A percentile compares a stretch with the other conserved stretches of the same genome.
phyloP scores from a whole-genome alignment of 2,797 vertebrate genomes.

The Liasis olivaceus region DNA sequence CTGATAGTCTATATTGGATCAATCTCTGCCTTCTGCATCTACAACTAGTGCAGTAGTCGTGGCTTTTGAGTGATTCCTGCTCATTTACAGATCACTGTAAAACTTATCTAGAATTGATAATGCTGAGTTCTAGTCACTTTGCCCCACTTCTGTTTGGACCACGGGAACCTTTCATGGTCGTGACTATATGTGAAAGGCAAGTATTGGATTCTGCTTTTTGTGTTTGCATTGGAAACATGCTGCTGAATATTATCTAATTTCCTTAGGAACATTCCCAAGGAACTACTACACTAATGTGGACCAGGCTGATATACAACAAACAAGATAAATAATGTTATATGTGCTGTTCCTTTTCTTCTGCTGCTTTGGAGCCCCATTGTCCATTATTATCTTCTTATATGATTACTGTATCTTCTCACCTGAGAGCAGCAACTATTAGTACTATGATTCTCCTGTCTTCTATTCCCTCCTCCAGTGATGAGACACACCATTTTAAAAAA shows the following conservation, averaged over 20 bases:
- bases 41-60: constrained; percentile 73
- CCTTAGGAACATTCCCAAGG: constrained; percentile 77
- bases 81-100: constrained; percentile 80
- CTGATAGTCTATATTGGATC: constrained; percentile 75
- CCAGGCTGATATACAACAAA: constrained; percentile 77
- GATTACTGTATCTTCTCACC: constrained; percentile 71
- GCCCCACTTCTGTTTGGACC: not conserved
- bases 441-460: not conserved
- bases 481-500: not conserved
- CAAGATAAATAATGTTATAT: constrained; percentile 76
- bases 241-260: not conserved
- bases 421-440: constrained; percentile 70
- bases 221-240: not conserved
- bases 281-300: constrained; percentile 77
- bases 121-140: not conserved
- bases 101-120: constrained; percentile 52
- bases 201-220: not conserved
- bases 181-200: not conserved
- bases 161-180: not conserved
- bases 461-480: not conserved
- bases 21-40: constrained; percentile 76
- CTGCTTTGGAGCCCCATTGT: constrained; percentile 78
- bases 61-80: constrained; percentile 79
- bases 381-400: constrained; percentile 77
- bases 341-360: constrained; percentile 81